Evolutionary conservation across 2,888 invertebrate genomes (phyloP).

Genomic region (Tenodera sinensis): DNA sequence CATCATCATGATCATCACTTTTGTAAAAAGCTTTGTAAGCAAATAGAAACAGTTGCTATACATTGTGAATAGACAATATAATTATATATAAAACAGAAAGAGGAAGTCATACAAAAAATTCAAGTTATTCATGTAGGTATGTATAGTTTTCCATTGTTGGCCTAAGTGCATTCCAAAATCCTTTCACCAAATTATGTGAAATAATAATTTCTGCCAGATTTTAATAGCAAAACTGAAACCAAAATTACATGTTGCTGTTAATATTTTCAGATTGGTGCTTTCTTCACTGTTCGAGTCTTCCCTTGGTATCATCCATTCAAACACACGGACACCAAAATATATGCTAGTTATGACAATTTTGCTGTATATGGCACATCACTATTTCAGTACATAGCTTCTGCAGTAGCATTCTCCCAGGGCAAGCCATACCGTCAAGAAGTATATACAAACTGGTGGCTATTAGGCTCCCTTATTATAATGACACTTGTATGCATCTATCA

Average conservation of each 20-base stretch:
- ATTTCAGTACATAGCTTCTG: conserved; percentile 64
- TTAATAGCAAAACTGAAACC: no score
- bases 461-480: conserved; percentile 49
- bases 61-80: no score
- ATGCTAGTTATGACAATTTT: conserved; percentile 58
- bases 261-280: not conserved
- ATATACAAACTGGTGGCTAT: conserved; percentile 56
- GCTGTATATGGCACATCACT: conserved; percentile 58
- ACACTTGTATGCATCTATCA: conserved; percentile 48
- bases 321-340: conserved; percentile 42
- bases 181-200: no score
- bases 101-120: no score
- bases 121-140: no score
- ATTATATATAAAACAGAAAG: no score
- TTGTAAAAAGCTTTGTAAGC: no score
- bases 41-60: no score
- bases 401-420: conserved; percentile 61
- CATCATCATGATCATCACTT: no score
- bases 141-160: no score
- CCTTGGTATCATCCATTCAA: conserved; percentile 54
- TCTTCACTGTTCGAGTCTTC: conserved; percentile 45
- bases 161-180: no score
- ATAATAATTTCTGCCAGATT: no score
- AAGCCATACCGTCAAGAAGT: conserved; percentile 61
- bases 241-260: not conserved